A percentile compares a stretch with the other conserved stretches of the same genome.
phyloP scores from a whole-genome alignment of 1,140 invertebrate genomes.

The Drosophila sp. region DNA sequence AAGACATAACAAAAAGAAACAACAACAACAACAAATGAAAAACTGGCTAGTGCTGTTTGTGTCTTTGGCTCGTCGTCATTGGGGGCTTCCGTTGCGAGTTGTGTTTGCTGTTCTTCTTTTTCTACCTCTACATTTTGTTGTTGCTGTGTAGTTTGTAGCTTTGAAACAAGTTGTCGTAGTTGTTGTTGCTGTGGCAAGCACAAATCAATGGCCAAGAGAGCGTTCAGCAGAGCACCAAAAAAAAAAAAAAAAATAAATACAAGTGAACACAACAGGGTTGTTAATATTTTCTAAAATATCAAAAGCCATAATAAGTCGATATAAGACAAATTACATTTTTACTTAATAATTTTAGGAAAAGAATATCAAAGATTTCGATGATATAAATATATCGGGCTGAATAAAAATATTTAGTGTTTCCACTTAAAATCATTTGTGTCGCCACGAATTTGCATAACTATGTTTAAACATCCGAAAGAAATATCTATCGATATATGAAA shows the following conservation, averaged over 20 bases:
- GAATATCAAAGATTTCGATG: too few species aligned
- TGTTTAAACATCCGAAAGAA: too few species aligned
- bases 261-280: conserved; percentile 37
- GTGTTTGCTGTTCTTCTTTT: not conserved
- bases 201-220: conserved; percentile 65
- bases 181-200: conserved; percentile 45
- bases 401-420: too few species aligned
- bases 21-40: conserved; percentile 15
- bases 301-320: too few species aligned
- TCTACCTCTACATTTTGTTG: conserved; percentile 34
- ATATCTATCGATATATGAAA: too few species aligned
- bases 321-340: too few species aligned
- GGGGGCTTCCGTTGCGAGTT: conserved; percentile 70
- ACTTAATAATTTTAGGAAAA: too few species aligned
- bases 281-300: too few species aligned
- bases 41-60: conserved; percentile 56
- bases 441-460: too few species aligned
- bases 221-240: conserved; percentile 20
- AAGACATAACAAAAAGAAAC: conserved; percentile 41
- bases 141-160: conserved; percentile 48
- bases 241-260: conserved; percentile 3
- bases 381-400: too few species aligned
- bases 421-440: too few species aligned
- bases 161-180: conserved; percentile 64
- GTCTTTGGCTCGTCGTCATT: conserved; percentile 74